phyloP scores from a whole-genome alignment of 2,888 invertebrate genomes.

The Ennomos quercinarius region DNA sequence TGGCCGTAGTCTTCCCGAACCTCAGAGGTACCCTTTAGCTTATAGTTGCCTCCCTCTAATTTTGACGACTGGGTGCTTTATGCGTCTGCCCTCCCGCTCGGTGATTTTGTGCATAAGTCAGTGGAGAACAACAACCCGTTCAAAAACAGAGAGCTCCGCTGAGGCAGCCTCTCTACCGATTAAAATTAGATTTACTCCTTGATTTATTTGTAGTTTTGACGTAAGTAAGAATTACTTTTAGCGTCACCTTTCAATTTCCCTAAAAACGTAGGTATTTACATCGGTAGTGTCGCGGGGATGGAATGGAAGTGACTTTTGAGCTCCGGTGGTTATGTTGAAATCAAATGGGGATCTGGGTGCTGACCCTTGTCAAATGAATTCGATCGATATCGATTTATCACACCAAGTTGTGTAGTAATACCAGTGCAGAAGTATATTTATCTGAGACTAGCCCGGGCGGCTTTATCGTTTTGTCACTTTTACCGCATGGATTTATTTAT shows the following conservation, averaged over 20 bases:
- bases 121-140: too few relatives aligned
- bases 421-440: too few relatives aligned
- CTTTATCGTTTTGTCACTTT: too few relatives aligned
- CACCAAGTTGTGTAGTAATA: constrained; percentile 17
- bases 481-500: too few relatives aligned
- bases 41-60: too few relatives aligned
- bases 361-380: constrained; percentile 59
- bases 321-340: constrained; percentile 28
- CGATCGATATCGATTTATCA: constrained; percentile 54
- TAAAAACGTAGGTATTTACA: constrained; percentile 3
- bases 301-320: constrained; percentile 28
- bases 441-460: too few relatives aligned
- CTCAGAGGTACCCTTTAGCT: too few relatives aligned
- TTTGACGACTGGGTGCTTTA: too few relatives aligned
- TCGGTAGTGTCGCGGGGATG: constrained; percentile 3
- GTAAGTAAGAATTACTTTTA: constrained; percentile 1
- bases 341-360: constrained; percentile 43
- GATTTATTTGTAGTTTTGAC: not conserved
- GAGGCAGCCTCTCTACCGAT: not conserved
- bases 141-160: too few relatives aligned
- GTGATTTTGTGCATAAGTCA: too few relatives aligned
- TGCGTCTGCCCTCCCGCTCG: too few relatives aligned
- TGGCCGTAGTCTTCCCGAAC: too few relatives aligned
- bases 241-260: constrained; percentile 7
- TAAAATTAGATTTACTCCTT: not conserved